Conservation (phyloP, 2,113 vertebrate genomes). For the Corythoichthys intestinalis region DNA sequence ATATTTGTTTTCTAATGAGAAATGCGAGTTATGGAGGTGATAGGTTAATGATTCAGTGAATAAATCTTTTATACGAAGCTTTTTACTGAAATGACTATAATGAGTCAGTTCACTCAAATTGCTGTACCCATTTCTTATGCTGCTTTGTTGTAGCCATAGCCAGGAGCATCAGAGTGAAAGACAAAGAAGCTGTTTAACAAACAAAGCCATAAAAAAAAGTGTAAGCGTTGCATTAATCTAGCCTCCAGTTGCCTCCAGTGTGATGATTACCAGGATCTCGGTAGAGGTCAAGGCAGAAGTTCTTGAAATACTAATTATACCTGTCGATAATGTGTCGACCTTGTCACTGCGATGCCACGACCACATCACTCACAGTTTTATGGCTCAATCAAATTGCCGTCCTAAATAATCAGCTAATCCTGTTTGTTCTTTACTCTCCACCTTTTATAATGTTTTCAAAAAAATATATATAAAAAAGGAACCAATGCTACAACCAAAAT, state of each 20-base stretch:
- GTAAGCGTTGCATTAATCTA: conserved; percentile 17
- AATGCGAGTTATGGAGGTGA: too few relatives aligned
- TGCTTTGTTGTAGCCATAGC: conserved; percentile 1
- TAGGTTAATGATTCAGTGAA: too few relatives aligned
- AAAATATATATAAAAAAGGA: too few relatives aligned
- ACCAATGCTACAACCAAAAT: too few relatives aligned
- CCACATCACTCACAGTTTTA: conserved; percentile 47
- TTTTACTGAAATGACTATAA: too few relatives aligned
- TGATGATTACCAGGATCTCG: conserved; percentile 20
- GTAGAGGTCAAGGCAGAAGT: conserved; percentile 35
- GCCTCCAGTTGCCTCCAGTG: background rate
- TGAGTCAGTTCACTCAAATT: background rate
- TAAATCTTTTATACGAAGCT: too few relatives aligned
- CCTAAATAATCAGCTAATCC: conserved; percentile 28
- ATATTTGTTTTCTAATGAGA: too few relatives aligned
- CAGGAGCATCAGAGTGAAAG: background rate
- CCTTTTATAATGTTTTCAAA: background rate
- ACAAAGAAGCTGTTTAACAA: conserved; percentile 6
- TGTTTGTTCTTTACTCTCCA: conserved; percentile 8
- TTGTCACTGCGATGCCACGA: conserved; percentile 31
- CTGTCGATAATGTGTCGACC: conserved; percentile 46
- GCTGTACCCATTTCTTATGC: background rate
- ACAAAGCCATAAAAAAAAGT: conserved; percentile 10
- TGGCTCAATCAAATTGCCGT: conserved; percentile 46
- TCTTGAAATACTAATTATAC: conserved; percentile 35